Percentiles rank a stretch among this genome's conserved stretches.
Conservation (phyloP, 2,113 vertebrate species). For the Xyrauchen texanus region DNA sequence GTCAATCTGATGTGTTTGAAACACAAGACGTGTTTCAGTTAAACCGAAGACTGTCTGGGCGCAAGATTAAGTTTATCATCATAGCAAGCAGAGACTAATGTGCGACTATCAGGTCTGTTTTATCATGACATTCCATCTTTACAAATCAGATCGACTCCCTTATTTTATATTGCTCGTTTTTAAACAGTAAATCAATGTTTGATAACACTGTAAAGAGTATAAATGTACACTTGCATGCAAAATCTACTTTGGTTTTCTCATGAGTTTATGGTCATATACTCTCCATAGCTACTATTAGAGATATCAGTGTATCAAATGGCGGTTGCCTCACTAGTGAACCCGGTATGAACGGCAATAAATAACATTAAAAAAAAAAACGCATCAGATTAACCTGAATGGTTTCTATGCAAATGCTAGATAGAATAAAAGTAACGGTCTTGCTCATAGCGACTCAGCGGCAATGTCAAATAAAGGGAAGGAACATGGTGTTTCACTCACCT, state of each 20-base stretch:
- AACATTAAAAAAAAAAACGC: background rate
- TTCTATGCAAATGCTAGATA: background rate
- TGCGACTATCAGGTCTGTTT: too few species aligned
- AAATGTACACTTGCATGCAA: background rate
- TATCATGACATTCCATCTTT: too few species aligned
- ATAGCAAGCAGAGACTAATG: background rate
- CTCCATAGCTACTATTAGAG: too few species aligned
- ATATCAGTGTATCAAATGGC: slow-evolving; percentile 42
- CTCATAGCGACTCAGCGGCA: background rate
- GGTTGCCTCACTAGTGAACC: slow-evolving; percentile 13
- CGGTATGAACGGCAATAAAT: background rate
- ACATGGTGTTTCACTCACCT: slow-evolving; percentile 40
- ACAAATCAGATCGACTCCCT: background rate
- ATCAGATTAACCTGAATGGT: background rate
- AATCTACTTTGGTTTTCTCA: background rate
- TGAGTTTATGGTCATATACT: background rate
- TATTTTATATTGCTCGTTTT: too few species aligned
- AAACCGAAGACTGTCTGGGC: background rate
- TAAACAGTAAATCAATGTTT: too few species aligned
- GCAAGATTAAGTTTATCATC: slow-evolving; percentile 9
- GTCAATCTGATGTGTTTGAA: background rate
- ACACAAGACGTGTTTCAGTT: slow-evolving; percentile 1
- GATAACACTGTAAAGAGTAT: background rate
- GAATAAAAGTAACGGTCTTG: background rate
- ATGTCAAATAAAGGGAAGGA: background rate